Percentiles rank a stretch among this genome's conserved stretches.
Conservation (phyloP, 1,140 invertebrate genomes). For the Neodiprion virginianus region DNA sequence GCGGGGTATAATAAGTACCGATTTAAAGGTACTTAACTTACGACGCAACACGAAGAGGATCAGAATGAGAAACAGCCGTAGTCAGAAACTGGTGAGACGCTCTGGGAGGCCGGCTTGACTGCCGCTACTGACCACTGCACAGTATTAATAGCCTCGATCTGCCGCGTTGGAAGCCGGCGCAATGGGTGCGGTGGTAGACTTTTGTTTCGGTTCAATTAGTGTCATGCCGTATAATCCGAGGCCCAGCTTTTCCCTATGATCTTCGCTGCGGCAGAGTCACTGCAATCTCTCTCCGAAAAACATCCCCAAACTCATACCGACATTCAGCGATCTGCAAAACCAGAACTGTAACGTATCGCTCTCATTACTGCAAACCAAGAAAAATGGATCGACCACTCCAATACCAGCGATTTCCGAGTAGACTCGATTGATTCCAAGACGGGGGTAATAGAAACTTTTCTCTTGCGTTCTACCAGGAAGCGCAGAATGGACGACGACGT, state of each 20-base stretch:
- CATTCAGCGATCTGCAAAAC: background rate
- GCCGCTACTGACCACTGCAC: background rate
- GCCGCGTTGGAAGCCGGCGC: background rate
- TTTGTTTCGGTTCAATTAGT: slow-evolving; percentile 51
- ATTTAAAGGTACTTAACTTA: slow-evolving; percentile 6
- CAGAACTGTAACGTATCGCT: background rate
- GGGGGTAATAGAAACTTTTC: too few species aligned
- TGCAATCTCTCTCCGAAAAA: background rate
- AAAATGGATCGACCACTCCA: background rate
- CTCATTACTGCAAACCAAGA: too few species aligned
- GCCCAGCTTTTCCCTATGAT: background rate
- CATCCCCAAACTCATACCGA: slow-evolving; percentile 9
- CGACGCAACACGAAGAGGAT: background rate
- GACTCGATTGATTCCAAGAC: background rate
- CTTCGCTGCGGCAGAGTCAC: background rate
- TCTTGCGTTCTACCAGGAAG: too few species aligned
- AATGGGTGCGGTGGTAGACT: slow-evolving; percentile 31
- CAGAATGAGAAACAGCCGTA: slow-evolving; percentile 2
- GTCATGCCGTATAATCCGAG: slow-evolving; percentile 40
- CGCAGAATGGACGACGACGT: too few species aligned
- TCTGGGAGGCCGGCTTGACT: slow-evolving; percentile 1
- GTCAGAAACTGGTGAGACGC: background rate
- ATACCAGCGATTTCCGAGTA: background rate
- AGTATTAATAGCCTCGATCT: slow-evolving; percentile 5
- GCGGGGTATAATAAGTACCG: slow-evolving; percentile 4